Conservation (phyloP, 2,888 invertebrate genomes). For the Priocnemis perturbator region DNA sequence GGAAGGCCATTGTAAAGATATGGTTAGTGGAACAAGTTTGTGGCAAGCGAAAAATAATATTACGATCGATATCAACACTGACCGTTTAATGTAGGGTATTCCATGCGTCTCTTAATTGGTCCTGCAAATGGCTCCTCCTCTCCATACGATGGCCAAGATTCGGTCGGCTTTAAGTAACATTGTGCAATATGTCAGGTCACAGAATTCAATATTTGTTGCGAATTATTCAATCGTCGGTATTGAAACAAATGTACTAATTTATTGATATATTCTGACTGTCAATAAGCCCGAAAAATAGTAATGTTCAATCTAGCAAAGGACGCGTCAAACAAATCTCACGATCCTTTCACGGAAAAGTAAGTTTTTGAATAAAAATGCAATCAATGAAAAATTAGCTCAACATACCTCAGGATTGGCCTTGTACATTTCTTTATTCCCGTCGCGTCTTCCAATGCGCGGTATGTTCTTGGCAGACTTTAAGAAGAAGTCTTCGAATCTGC, state of each 20-base stretch:
- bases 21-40: background rate
- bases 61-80: background rate
- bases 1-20: conserved; percentile 14
- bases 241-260: background rate
- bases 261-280: too few relatives aligned
- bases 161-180: conserved; percentile 24
- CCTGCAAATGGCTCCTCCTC: conserved; percentile 30
- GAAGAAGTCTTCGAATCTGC: conserved; percentile 60
- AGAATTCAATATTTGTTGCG: background rate
- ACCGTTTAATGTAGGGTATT: conserved; percentile 45
- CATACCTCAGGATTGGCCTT: too few relatives aligned
- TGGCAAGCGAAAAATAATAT: conserved; percentile 2
- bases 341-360: too few relatives aligned
- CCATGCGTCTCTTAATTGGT: conserved; percentile 50
- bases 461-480: conserved; percentile 60
- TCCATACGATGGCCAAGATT: conserved; percentile 25
- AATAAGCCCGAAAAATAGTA: too few relatives aligned
- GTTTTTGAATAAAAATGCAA: too few relatives aligned
- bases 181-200: background rate
- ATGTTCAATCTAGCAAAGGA: too few relatives aligned
- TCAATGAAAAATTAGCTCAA: too few relatives aligned
- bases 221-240: too few relatives aligned
- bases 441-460: conserved; percentile 56
- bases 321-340: too few relatives aligned
- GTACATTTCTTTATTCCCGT: conserved; percentile 24